Evolutionary conservation across 2,888 invertebrate genomes (phyloP).

Genomic region (Rhaphigaster nebulosa): DNA sequence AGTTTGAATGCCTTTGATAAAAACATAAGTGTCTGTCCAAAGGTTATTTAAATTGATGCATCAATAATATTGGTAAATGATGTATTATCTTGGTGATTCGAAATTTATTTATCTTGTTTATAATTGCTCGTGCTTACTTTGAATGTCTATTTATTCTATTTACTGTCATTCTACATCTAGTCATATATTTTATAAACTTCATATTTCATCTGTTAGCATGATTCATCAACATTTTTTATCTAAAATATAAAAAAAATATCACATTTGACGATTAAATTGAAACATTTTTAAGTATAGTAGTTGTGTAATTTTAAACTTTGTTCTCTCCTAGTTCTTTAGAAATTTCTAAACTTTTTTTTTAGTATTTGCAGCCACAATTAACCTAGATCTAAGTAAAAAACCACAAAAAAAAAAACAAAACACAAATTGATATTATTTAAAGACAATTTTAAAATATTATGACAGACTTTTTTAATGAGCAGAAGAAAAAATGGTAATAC

Average conservation of each 20-base stretch:
- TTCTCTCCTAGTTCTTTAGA: background rate
- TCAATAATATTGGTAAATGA: constrained; percentile 9
- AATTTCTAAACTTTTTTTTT: background rate
- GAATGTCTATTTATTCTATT: background rate
- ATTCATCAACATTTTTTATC: background rate
- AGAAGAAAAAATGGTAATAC: too few species aligned
- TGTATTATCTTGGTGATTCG: background rate
- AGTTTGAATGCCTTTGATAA: constrained; percentile 42
- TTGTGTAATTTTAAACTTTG: background rate
- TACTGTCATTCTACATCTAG: background rate
- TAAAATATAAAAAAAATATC: background rate
- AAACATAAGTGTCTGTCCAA: constrained; percentile 53
- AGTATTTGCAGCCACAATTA: background rate
- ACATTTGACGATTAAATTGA: background rate
- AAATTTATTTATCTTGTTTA: background rate
- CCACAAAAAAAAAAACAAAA: too few species aligned
- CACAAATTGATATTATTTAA: background rate
- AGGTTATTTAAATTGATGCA: constrained; percentile 23
- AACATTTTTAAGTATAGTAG: background rate
- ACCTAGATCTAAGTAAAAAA: background rate
- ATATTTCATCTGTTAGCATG: constrained; percentile 8
- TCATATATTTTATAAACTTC: background rate
- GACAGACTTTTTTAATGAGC: background rate
- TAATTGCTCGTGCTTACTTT: background rate
- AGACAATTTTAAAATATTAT: background rate